Conservation (phyloP, 2,888 invertebrate genomes). For the Andrena haemorrhoa region DNA sequence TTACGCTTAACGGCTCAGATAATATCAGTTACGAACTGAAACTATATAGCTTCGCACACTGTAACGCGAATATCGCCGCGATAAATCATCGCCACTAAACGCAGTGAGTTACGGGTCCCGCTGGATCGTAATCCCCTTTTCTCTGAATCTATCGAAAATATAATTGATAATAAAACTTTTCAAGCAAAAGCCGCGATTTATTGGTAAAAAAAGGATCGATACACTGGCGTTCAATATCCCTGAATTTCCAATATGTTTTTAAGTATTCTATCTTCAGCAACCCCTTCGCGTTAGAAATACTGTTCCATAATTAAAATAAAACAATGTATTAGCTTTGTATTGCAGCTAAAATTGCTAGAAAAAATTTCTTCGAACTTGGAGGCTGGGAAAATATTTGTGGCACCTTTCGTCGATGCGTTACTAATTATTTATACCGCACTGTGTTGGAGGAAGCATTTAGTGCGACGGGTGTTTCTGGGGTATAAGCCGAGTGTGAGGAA, state of each 20-base stretch:
- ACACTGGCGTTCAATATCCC: neutral
- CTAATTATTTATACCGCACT: slow-evolving; percentile 11
- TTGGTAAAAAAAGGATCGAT: neutral
- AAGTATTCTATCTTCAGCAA: neutral
- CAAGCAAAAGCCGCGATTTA: slow-evolving; percentile 10
- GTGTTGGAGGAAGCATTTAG: slow-evolving; percentile 9
- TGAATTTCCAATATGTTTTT: neutral
- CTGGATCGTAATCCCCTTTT: slow-evolving; percentile 5
- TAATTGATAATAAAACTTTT: slow-evolving; percentile 36
- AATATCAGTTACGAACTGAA: slow-evolving; percentile 47
- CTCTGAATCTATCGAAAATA: slow-evolving; percentile 14
- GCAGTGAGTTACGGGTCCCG: slow-evolving; percentile 5
- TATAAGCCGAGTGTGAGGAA: neutral
- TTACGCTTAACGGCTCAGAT: slow-evolving; percentile 48
- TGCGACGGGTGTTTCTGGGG: neutral
- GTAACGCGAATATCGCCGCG: slow-evolving; percentile 8
- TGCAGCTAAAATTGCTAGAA: too few relatives aligned
- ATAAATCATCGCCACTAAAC: slow-evolving; percentile 41
- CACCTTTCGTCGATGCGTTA: neutral
- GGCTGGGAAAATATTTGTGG: too few relatives aligned
- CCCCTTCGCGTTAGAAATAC: neutral
- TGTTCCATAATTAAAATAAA: neutral
- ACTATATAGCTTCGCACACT: slow-evolving; percentile 25
- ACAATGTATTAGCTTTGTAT: neutral
- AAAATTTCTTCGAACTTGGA: too few relatives aligned